These are phyloP conservation scores for Drosophila littoralis DNA, from an alignment of 1,140 invertebrate genomes.

Conservation along the genomic window DNA sequence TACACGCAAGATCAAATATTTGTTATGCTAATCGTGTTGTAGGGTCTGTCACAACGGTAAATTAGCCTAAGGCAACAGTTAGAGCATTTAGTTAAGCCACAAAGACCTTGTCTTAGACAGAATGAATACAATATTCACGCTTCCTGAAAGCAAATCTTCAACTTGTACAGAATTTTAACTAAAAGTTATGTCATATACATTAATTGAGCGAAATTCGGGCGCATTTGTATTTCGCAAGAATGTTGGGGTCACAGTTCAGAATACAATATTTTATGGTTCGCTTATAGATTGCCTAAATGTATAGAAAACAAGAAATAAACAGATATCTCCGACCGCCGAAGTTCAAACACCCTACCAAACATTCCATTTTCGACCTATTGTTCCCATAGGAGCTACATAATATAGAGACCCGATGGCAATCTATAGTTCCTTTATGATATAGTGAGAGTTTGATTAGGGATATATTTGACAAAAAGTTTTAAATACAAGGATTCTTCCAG, in stretches of 20 bases:
- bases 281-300: neutral
- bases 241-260: slow-evolving; percentile 23
- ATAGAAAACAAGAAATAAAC: neutral
- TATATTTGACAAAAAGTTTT: too few species aligned
- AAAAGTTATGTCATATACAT: slow-evolving; percentile 32
- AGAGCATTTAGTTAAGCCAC: slow-evolving; percentile 1
- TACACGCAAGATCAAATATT: slow-evolving; percentile 40
- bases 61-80: slow-evolving; percentile 1
- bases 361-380: too few species aligned
- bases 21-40: slow-evolving; percentile 33
- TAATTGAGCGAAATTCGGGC: slow-evolving; percentile 9
- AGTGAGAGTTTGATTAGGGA: too few species aligned
- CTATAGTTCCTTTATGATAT: too few species aligned
- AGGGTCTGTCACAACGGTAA: slow-evolving; percentile 30
- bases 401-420: too few species aligned
- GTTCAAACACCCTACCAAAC: too few species aligned
- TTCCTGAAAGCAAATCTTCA: slow-evolving; percentile 1
- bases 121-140: neutral
- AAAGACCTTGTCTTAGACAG: slow-evolving; percentile 10
- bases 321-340: too few species aligned
- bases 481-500: too few species aligned
- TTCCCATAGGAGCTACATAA: too few species aligned
- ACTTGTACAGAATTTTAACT: neutral
- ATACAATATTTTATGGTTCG: slow-evolving; percentile 5
- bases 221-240: slow-evolving; percentile 23